phyloP scores from a whole-genome alignment of 2,888 invertebrate genomes.

The Carabus problematicus region DNA sequence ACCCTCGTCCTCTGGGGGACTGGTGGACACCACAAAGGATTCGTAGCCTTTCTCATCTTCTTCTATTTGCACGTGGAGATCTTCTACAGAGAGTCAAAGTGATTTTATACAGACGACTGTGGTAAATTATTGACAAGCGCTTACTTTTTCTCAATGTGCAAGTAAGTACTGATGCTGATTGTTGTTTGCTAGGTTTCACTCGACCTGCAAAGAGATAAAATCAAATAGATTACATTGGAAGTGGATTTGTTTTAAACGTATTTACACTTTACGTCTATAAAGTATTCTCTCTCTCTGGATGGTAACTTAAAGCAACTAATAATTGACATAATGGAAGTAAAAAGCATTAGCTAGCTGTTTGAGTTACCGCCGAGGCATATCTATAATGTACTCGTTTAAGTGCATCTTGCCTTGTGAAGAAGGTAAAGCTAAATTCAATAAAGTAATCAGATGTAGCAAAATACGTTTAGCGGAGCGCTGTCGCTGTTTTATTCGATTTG shows the following conservation, averaged over 20 bases:
- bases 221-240: not conserved
- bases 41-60: constrained; percentile 57
- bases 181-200: constrained; percentile 38
- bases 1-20: constrained; percentile 52
- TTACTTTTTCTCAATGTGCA: constrained; percentile 69
- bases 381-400: constrained; percentile 19
- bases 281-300: no score
- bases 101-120: constrained; percentile 1
- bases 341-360: no score
- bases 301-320: no score
- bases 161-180: constrained; percentile 60
- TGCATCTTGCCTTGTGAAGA: constrained; percentile 21
- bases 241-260: not conserved
- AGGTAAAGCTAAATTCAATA: constrained; percentile 19
- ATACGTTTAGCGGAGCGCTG: constrained; percentile 12
- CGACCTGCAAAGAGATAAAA: constrained; percentile 31
- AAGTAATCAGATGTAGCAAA: constrained; percentile 20
- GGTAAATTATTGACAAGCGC: constrained; percentile 49
- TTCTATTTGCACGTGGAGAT: constrained; percentile 59
- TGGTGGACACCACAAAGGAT: constrained; percentile 57
- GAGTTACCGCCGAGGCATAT: not conserved
- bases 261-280: no score
- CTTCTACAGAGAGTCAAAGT: constrained; percentile 51
- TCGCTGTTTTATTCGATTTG: constrained; percentile 16
- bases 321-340: no score